Evolutionary conservation across 1,140 invertebrate genomes (phyloP), one percentile per base, ranked within the genome.

Genomic region (Drosophila orosa): DNA sequence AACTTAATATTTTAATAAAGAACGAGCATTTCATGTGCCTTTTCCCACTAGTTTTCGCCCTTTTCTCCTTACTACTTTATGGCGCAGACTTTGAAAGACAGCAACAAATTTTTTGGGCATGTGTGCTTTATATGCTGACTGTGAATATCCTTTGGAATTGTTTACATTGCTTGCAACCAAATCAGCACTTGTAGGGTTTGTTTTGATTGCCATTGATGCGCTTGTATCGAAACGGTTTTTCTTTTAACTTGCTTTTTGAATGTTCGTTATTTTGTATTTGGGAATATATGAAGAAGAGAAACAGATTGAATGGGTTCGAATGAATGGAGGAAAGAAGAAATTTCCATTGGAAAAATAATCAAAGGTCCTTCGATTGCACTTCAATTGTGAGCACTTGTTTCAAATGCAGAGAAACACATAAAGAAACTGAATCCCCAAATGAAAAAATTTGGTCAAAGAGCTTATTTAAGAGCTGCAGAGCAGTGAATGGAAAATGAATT

Each of bases 161-260:
- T 83, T 87, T 87, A 87, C 79, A 83, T 82, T 82, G 79, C 69
- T 79, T 86, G 79, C 75, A 87, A 69, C 67, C 52, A 87, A 87
- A 87, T 87, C 83, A 87, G 84, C 84, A 87, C 84, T 87, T 79
- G 69, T 59, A 79, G 62, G 75, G 61, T 66, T 79, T 80, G 75
- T 83, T 87, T 87, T 87, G 79, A 83, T 89, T 87, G 84, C 83
- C 42, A 83, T 80, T 76, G 83, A 86, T 83, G 83, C 72, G 55
- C 67, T 74, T 63, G 71, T 67, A 83, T 74, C 58, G 40, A 80
- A 86, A 72, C 69, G 59, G 44, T 68, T 80, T 59, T 54, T 13
- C 65, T 50, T 39, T 50, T 1, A 35, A 54, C 50, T 52, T n/a
- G 45, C 45, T 79, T 66, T 52, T 37, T 15, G 19, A 33, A 31